These are phyloP conservation scores for Cotesia congregata DNA, from an alignment of 2,888 invertebrate species.

Conservation along the genomic window DNA sequence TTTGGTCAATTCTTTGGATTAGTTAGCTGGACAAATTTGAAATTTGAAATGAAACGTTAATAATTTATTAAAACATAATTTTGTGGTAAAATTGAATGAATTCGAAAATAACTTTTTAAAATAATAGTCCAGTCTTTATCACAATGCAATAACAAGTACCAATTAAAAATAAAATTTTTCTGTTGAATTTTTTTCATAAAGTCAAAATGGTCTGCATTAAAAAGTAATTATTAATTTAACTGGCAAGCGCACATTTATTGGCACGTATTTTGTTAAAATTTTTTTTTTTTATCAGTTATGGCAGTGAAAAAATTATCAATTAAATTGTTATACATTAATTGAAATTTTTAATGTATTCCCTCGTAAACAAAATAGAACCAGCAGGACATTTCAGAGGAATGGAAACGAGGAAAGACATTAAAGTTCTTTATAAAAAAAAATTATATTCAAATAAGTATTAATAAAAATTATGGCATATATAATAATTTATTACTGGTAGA, in stretches of 20 bases:
- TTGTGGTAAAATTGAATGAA: background rate
- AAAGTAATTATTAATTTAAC: background rate
- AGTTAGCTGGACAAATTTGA: slow-evolving; percentile 68
- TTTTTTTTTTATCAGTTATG: background rate
- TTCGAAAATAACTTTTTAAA: slow-evolving; percentile 20
- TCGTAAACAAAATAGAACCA: background rate
- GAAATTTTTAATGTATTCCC: background rate
- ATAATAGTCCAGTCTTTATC: slow-evolving; percentile 68
- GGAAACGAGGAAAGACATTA: slow-evolving; percentile 45
- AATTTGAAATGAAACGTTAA: slow-evolving; percentile 40
- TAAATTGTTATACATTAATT: background rate
- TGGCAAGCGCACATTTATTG: background rate
- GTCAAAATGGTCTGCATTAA: background rate
- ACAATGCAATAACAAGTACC: slow-evolving; percentile 67
- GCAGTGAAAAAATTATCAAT: background rate
- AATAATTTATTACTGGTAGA: slow-evolving; percentile 62
- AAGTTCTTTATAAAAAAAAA: slow-evolving; percentile 37
- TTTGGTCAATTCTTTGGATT: slow-evolving; percentile 71
- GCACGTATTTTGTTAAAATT: background rate
- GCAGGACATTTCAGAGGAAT: background rate
- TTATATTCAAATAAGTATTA: slow-evolving; percentile 55
- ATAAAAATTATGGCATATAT: slow-evolving; percentile 50
- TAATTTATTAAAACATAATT: slow-evolving; percentile 38
- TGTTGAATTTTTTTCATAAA: background rate
- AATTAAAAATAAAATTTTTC: slow-evolving; percentile 40